phyloP scores from a whole-genome alignment of 2,797 vertebrate species.

The Brachyalestes nurse region DNA sequence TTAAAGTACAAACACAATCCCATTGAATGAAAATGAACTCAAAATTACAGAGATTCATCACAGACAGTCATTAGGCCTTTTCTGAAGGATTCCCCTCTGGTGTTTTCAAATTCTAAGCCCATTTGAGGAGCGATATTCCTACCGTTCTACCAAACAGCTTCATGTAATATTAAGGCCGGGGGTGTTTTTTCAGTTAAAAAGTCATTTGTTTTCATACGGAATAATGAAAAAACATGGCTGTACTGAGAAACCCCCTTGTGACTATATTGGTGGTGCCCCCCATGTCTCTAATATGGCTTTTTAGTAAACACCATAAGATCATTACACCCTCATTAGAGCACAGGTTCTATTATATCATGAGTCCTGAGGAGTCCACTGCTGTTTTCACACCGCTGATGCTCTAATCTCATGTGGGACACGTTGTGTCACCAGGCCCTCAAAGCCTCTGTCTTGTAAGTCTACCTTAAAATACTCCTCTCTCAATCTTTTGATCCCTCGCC shows the following conservation, averaged over 20 bases:
- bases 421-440: not conserved
- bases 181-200: too few relatives aligned
- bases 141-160: too few relatives aligned
- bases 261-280: not conserved
- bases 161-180: too few relatives aligned
- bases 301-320: not conserved
- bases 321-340: constrained; percentile 14
- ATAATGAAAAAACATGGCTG: too few relatives aligned
- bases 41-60: too few relatives aligned
- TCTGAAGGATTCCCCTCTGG: too few relatives aligned
- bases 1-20: too few relatives aligned
- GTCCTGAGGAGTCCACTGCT: not conserved
- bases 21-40: too few relatives aligned
- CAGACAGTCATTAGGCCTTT: too few relatives aligned
- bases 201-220: too few relatives aligned
- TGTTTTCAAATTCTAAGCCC: too few relatives aligned
- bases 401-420: not conserved
- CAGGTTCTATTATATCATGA: not conserved
- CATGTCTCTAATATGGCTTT: not conserved
- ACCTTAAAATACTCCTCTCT: constrained; percentile 54
- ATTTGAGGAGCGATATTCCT: too few relatives aligned
- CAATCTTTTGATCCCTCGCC: constrained; percentile 53
- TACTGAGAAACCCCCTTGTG: not conserved
- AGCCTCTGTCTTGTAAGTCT: constrained; percentile 29
- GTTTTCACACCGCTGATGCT: not conserved